phyloP scores from a whole-genome alignment of 1,140 invertebrate species.

The Philaenus spumarius region DNA sequence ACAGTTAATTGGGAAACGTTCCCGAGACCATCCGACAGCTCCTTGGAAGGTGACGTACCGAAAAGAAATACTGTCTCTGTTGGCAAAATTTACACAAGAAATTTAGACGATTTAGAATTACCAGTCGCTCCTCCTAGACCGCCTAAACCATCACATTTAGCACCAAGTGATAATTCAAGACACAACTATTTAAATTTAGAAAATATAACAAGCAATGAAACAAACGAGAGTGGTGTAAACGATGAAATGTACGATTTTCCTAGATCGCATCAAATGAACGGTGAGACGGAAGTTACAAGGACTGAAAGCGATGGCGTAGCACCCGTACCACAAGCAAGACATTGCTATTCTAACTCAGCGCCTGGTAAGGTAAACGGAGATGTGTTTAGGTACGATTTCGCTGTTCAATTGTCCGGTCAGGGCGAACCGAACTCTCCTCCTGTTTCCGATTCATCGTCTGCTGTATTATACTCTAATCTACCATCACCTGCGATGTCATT shows the following conservation, averaged over 20 bases:
- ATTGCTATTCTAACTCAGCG: constrained; percentile 67
- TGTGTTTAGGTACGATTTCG: constrained; percentile 52
- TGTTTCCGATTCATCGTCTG: constrained; percentile 37
- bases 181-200: constrained; percentile 34
- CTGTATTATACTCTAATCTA: constrained; percentile 50
- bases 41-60: constrained; percentile 43
- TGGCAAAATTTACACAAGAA: constrained; percentile 45
- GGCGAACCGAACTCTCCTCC: constrained; percentile 48
- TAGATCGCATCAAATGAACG: constrained; percentile 51
- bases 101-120: constrained; percentile 27
- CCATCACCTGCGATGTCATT: constrained; percentile 45
- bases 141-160: constrained; percentile 62
- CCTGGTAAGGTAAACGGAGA: constrained; percentile 47
- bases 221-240: constrained; percentile 26
- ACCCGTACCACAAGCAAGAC: constrained; percentile 37
- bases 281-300: constrained; percentile 32
- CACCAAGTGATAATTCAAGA: constrained; percentile 32
- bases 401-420: constrained; percentile 19
- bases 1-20: constrained; percentile 50
- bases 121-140: constrained; percentile 58
- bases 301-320: constrained; percentile 24
- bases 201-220: background rate
- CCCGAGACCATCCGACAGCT: constrained; percentile 47
- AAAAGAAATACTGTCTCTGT: constrained; percentile 46
- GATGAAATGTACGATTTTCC: constrained; percentile 71